Percentiles rank a stretch among this genome's conserved stretches.
These are phyloP conservation scores for Psylliodes chrysocephalus DNA, from an alignment of 2,888 invertebrate species.

Conservation along the genomic window DNA sequence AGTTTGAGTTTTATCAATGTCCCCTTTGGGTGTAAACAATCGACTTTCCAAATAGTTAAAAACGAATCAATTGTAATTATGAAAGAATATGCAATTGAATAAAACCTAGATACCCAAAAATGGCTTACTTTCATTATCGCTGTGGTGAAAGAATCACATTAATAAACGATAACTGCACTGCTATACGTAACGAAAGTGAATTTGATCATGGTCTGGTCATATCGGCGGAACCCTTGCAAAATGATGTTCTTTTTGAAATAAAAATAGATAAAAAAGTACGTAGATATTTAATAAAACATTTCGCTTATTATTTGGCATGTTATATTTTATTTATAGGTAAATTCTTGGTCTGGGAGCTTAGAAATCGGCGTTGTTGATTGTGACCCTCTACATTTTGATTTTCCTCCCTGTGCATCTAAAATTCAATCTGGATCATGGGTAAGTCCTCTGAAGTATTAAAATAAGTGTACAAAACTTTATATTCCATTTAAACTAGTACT, in stretches of 20 bases:
- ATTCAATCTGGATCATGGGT: conserved; percentile 87
- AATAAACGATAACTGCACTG: conserved; percentile 85
- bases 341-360: conserved; percentile 81
- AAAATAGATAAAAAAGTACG: conserved; percentile 88
- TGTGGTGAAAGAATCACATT: conserved; percentile 88
- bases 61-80: neutral
- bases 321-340: conserved; percentile 68
- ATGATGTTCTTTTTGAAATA: conserved; percentile 87
- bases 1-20: too few species aligned
- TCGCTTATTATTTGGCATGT: neutral
- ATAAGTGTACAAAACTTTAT: too few species aligned
- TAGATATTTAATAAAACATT: neutral
- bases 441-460: too few species aligned
- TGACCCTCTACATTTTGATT: conserved; percentile 74
- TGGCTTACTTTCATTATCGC: conserved; percentile 78
- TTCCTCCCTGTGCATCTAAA: conserved; percentile 82
- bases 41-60: neutral
- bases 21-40: neutral
- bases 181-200: conserved; percentile 81
- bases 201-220: conserved; percentile 91
- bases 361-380: conserved; percentile 80
- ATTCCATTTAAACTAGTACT: too few species aligned
- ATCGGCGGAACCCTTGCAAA: conserved; percentile 80
- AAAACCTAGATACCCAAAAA: conserved; percentile 45
- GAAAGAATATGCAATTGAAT: neutral